These are phyloP conservation scores for Drosophila pseudotakahashii DNA, from an alignment of 2,888 invertebrate species.

Conservation along the genomic window DNA sequence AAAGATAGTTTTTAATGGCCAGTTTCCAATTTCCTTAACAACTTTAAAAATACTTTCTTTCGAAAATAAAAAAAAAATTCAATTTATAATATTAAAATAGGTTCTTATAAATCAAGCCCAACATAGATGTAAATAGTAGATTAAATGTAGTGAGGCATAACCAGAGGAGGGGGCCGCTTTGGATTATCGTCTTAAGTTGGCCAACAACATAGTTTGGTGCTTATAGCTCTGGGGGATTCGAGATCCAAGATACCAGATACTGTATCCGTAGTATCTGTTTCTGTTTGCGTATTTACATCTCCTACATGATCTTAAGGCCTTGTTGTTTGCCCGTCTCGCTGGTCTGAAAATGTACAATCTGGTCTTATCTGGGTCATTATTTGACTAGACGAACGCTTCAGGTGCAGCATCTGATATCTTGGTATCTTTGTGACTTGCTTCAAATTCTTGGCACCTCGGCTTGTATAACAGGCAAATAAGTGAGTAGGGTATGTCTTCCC, in stretches of 20 bases:
- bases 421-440: conserved; percentile 8
- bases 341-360: conserved; percentile 54
- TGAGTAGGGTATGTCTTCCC: not conserved
- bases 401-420: conserved; percentile 31
- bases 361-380: conserved; percentile 70
- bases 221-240: conserved; percentile 7
- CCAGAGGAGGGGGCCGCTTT: not conserved
- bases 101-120: too few relatives aligned
- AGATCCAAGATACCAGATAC: conserved; percentile 17
- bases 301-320: conserved; percentile 2
- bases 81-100: too few relatives aligned
- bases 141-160: conserved; percentile 12
- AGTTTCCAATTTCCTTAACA: too few relatives aligned
- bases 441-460: conserved; percentile 35
- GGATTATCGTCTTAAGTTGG: conserved; percentile 26
- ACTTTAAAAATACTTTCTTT: too few relatives aligned
- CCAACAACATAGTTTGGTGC: conserved; percentile 27
- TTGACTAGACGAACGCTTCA: conserved; percentile 50
- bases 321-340: conserved; percentile 16
- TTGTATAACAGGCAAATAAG: conserved; percentile 10
- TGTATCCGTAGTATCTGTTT: conserved; percentile 12
- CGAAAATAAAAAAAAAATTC: too few relatives aligned
- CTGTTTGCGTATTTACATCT: conserved; percentile 2
- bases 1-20: too few relatives aligned
- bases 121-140: not conserved